Evolutionary conservation across 1,140 invertebrate species (phyloP).

Genomic region (Meloidogyne floridensis): DNA sequence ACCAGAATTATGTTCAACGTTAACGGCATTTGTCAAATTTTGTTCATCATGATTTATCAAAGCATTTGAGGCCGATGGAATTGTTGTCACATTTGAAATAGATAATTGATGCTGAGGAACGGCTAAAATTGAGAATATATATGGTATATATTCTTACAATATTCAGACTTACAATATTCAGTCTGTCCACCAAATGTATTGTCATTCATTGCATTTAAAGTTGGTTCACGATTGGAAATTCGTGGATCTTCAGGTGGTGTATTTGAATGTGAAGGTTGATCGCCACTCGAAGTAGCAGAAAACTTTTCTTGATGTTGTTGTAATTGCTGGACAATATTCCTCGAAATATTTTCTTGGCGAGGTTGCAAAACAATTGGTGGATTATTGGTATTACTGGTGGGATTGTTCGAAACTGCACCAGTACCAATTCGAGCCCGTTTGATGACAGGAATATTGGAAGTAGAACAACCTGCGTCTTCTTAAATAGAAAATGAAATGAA

Average conservation of each 20-base stretch:
- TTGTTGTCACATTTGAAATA: neutral
- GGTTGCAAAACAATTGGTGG: neutral
- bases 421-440: neutral
- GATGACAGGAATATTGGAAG: slow-evolving; percentile 4
- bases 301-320: neutral
- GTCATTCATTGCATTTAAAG: neutral
- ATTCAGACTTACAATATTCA: neutral
- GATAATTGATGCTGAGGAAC: neutral
- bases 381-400: neutral
- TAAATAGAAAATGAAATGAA: neutral
- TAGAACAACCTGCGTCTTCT: neutral
- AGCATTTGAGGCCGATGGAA: neutral
- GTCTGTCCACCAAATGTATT: slow-evolving; percentile 3
- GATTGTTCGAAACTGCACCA: neutral
- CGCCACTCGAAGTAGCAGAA: neutral
- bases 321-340: neutral
- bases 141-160: no score
- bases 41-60: neutral
- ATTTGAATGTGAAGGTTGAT: slow-evolving; percentile 4
- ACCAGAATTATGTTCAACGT: neutral
- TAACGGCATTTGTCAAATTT: neutral
- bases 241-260: slow-evolving; percentile 28
- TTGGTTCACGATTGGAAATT: slow-evolving; percentile 16
- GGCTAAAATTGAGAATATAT: neutral
- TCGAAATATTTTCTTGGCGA: neutral